phyloP scores from a whole-genome alignment of 35 echinoderm and acorn worm genomes.

The Ophiothrix spiculata region DNA sequence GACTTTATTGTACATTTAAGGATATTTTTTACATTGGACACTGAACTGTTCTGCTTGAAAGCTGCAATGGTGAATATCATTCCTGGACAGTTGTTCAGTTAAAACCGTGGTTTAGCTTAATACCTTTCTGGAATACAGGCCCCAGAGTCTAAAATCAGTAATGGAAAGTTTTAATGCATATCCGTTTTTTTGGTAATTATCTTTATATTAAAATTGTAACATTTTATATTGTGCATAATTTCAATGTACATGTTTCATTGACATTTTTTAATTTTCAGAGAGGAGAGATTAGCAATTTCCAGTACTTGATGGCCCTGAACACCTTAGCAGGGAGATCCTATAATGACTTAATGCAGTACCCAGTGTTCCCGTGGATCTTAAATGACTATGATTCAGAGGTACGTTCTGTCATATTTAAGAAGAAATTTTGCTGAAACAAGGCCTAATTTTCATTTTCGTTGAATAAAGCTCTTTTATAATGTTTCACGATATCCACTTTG shows the following conservation, averaged over 20 bases:
- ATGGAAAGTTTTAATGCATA: not conserved
- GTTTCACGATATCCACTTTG: no score
- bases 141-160: no score
- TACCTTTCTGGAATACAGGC: no score
- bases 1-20: not conserved
- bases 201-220: not conserved
- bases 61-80: no score
- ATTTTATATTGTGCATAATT: no score
- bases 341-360: conserved; percentile 99
- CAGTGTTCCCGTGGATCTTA: conserved; percentile 95
- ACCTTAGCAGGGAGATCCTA: conserved; percentile 85
- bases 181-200: not conserved
- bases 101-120: no score
- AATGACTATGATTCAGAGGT: conserved; percentile 98
- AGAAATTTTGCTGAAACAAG: no score
- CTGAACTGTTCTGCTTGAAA: not conserved
- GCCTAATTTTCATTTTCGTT: no score
- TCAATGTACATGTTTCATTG: no score
- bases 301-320: conserved; percentile 95
- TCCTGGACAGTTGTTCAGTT: no score
- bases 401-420: no score
- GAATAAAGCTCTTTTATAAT: no score
- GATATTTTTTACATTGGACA: not conserved
- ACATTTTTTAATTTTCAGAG: conserved; percentile 46
- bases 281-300: conserved; percentile 95